Evolutionary conservation across 2,888 invertebrate species (phyloP).

Genomic region (Plebejus anna): DNA sequence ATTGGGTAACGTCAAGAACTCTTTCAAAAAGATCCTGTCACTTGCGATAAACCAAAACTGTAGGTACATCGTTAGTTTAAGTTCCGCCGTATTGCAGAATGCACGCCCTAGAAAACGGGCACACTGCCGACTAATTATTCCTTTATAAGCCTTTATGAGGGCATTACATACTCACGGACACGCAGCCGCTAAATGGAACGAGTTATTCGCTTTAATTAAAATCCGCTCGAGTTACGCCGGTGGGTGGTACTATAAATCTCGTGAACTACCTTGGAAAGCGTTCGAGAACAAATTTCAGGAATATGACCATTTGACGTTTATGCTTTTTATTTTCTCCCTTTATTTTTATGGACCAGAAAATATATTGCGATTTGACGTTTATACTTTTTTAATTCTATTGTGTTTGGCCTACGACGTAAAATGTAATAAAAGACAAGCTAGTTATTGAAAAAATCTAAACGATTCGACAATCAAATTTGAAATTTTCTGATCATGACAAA

Average conservation of each 20-base stretch:
- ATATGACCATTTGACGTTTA: constrained; percentile 14
- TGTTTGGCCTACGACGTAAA: background rate
- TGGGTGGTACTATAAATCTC: constrained; percentile 31
- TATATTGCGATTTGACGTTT: constrained; percentile 17
- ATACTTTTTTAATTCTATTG: background rate
- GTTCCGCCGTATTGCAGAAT: background rate
- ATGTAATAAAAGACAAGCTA: no score
- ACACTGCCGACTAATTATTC: constrained; percentile 17
- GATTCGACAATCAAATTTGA: background rate
- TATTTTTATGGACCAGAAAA: constrained; percentile 5
- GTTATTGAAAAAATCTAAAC: background rate
- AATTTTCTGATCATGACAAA: background rate
- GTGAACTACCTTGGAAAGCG: constrained; percentile 17
- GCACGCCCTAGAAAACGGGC: constrained; percentile 6
- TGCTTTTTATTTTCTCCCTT: background rate
- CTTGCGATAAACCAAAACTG: background rate
- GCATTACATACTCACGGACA: constrained; percentile 27
- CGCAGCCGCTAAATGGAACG: constrained; percentile 29
- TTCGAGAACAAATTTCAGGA: constrained; percentile 21
- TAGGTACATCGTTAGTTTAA: background rate
- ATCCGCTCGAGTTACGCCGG: constrained; percentile 27
- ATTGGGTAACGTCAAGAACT: background rate
- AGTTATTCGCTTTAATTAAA: constrained; percentile 32
- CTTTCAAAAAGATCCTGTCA: no score
- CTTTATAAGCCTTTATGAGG: constrained; percentile 36